Percentiles rank a stretch among this genome's conserved stretches.
phyloP scores from a whole-genome alignment of 2,888 invertebrate genomes.

The Chirona hameri region DNA sequence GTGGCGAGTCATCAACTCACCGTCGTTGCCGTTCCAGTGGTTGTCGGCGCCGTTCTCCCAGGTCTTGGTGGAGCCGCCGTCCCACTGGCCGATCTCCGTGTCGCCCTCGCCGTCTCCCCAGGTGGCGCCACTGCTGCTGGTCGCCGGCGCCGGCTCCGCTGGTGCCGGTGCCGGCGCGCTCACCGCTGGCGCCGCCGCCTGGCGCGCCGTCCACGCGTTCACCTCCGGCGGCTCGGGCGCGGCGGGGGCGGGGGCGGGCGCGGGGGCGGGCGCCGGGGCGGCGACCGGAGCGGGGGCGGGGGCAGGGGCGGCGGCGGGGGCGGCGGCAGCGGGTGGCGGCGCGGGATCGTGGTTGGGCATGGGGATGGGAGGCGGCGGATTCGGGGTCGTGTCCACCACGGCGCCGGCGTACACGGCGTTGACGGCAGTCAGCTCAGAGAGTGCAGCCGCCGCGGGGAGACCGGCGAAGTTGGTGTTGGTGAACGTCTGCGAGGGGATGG shows the following conservation, averaged over 20 bases:
- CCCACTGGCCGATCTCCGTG: conserved; percentile 35
- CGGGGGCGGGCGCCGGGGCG: neutral
- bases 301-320: too few species aligned
- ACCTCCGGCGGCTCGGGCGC: neutral
- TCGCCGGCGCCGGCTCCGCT: neutral
- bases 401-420: conserved; percentile 38
- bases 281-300: neutral
- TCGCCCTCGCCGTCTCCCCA: conserved; percentile 35
- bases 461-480: conserved; percentile 73
- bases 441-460: conserved; percentile 33
- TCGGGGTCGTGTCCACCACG: conserved; percentile 38
- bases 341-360: conserved; percentile 36
- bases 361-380: conserved; percentile 38
- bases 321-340: neutral
- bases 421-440: neutral
- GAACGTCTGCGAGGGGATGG: conserved; percentile 69
- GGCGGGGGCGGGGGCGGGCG: neutral
- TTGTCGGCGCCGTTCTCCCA: conserved; percentile 3
- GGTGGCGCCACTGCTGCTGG: neutral
- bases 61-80: conserved; percentile 5
- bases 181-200: neutral
- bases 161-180: neutral
- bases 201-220: neutral
- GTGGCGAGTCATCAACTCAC: neutral
- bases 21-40: neutral